A percentile compares a stretch with the other conserved stretches of the same genome.
Conservation (phyloP, 2,888 invertebrate genomes). For the Sericinus montela region DNA sequence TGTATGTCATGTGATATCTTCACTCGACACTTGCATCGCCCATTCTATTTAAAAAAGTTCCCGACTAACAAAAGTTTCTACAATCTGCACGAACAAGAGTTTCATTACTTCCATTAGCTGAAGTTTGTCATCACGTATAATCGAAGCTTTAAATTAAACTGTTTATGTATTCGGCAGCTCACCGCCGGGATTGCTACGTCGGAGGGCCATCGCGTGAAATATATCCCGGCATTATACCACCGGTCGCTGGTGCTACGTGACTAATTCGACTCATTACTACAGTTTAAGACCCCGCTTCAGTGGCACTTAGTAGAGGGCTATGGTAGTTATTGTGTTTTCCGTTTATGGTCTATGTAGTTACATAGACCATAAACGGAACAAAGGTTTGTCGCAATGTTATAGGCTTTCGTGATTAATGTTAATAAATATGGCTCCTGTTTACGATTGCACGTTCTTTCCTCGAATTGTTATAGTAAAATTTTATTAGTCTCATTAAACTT, state of each 20-base stretch:
- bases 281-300: conserved; percentile 2
- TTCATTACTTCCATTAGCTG: conserved; percentile 31
- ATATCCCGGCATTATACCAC: conserved; percentile 17
- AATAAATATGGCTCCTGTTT: too few species aligned
- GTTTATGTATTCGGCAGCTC: conserved; percentile 46
- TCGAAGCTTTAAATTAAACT: conserved; percentile 46
- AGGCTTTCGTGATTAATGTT: too few species aligned
- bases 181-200: conserved; percentile 6
- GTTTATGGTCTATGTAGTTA: too few species aligned
- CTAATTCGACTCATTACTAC: conserved; percentile 10
- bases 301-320: not conserved
- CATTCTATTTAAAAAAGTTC: too few species aligned
- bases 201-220: conserved; percentile 25
- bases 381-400: not conserved
- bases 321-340: not conserved
- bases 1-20: too few species aligned
- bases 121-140: conserved; percentile 35
- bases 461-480: not conserved
- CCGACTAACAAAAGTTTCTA: too few species aligned
- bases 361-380: not conserved
- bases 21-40: too few species aligned
- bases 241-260: conserved; percentile 2
- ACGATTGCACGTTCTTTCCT: not conserved
- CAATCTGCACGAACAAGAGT: conserved; percentile 20
- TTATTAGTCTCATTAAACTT: not conserved